phyloP scores from a whole-genome alignment of 2,113 vertebrate species.

The Channa argus region DNA sequence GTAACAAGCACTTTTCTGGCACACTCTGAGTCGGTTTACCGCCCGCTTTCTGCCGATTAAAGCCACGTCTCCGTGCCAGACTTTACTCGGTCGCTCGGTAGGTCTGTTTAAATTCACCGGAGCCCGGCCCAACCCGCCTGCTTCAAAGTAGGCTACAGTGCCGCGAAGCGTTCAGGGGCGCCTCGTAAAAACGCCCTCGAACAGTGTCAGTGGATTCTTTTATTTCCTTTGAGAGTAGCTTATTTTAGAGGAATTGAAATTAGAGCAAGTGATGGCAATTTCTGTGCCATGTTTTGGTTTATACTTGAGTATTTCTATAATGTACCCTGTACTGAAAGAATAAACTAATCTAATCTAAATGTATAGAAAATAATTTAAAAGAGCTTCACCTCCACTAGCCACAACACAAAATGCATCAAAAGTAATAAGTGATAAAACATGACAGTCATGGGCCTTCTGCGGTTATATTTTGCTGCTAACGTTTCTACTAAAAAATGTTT shows the following conservation, averaged over 20 bases:
- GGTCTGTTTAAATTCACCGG: constrained; percentile 59
- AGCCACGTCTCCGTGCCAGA: constrained; percentile 11
- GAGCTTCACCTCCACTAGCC: neutral
- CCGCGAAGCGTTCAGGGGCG: constrained; percentile 38
- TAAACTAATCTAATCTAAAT: too few species aligned
- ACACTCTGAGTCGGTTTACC: constrained; percentile 22
- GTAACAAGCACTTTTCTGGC: constrained; percentile 14
- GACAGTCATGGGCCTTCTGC: too few species aligned
- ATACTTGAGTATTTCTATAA: too few species aligned
- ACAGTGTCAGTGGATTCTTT: too few species aligned
- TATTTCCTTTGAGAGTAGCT: too few species aligned
- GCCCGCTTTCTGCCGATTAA: constrained; percentile 12
- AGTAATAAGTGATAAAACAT: too few species aligned
- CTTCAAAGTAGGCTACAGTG: constrained; percentile 74
- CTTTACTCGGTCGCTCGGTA: constrained; percentile 24
- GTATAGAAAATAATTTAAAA: too few species aligned
- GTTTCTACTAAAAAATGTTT: too few species aligned
- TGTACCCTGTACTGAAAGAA: too few species aligned
- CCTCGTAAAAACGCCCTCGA: constrained; percentile 17
- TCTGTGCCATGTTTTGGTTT: too few species aligned
- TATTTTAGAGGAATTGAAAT: neutral
- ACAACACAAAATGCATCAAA: neutral
- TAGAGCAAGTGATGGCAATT: too few species aligned
- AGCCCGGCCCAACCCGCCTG: constrained; percentile 75
- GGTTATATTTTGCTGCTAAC: too few species aligned